Evolutionary conservation across 2,888 invertebrate genomes (phyloP), one percentile per base, ranked within the genome.

Genomic region (Drosophila yooni): DNA sequence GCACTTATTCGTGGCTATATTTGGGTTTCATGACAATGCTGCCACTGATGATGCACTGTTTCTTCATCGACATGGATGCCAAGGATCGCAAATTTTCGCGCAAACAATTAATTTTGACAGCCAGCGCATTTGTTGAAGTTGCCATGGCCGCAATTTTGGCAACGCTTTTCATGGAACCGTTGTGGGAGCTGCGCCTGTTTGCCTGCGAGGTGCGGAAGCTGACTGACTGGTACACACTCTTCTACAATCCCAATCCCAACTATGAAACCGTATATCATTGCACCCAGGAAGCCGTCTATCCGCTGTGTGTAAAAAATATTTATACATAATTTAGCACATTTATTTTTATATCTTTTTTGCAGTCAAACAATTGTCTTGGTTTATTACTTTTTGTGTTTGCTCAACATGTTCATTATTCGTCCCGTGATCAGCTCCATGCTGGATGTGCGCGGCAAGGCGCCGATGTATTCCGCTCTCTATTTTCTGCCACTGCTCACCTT

Each of bases 211-310:
- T 97, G 0, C 94, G 95, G 66, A 95, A 95, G 46, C 94, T 99
- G 29, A 96, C 98, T 0, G 99, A 99, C 93, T 99, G 99, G 99
- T 99, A 99, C 92, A 98, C 99, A 0, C 93, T 99, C 81, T 95
- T 99, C 73, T 95, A 98, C 91, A 99, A 99, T 94, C 99, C 99
- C 8, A 96, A 95, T 80, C 98, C 98, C 0, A 97, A 98, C 93
- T 99, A 98, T 93, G 96, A 97, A 68, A 95, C 68, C 10, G 57
- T 72, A 21, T 79, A 63, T 61, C 78, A 98, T 93, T 99, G 99
- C 93, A 98, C 99, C 0, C 98, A 99, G 91, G 99, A 99, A 94
- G 98, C 99, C 66, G 99, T 99, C 0, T 99, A 98, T 94, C 99
- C 99, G 52, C 94, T 99, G 98, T 99, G 95, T 95, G 96, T 95